Base-by-base conservation (phyloP, 2,888 invertebrate genomes). In the Helobdella robusta region DNA sequence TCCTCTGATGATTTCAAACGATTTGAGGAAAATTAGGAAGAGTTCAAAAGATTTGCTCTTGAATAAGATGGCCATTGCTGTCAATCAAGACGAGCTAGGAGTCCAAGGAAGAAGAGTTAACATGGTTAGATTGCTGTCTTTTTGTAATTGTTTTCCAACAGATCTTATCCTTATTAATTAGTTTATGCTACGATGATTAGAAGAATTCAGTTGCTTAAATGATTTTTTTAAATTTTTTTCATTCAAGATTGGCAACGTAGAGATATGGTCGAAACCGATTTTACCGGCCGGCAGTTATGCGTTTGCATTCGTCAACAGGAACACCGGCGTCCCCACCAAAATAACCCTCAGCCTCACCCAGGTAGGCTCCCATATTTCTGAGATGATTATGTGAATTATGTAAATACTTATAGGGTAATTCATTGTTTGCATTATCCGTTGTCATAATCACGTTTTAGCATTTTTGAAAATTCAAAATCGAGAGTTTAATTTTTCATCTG, bases 1-100 rank as follows among this genome's bases (percentile, higher is more conserved):
- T 1, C 95, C 94, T 0, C 83, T 95, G n/a, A 82, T 94, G 64
- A 93, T 95, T 91, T 94, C 93, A 20, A 90, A 89, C 34, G 94
- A 95, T 81, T 83, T 95, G 59, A 82, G 92, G 68, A 87, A 88
- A 44, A 89, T 95, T 70, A 83, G 88, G 65, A 88, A 88, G 0
- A 90, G 90, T 77, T 90, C 90, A 80, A 91, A 90, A 80, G 88
- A 88, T n/a, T 89, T 95, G 72, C 82, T 95, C 72, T 89, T 88
- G 77, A 95, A 95, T 81, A 86, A 85, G 76, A 89, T 91, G 80
- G 89, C 93, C 68, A 92, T 95, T 72, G 87, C 88, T 2, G 89
- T 95, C 1, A 91, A 94, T 80, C 94, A 95, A 79, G 94, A 95
- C 81, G 86, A 86, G 0, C 81, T 93, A 62, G 94, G 94, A 54